These are phyloP conservation scores for Oscheius sp. DNA, from an alignment of 2,888 invertebrate genomes.

Conservation along the genomic window DNA sequence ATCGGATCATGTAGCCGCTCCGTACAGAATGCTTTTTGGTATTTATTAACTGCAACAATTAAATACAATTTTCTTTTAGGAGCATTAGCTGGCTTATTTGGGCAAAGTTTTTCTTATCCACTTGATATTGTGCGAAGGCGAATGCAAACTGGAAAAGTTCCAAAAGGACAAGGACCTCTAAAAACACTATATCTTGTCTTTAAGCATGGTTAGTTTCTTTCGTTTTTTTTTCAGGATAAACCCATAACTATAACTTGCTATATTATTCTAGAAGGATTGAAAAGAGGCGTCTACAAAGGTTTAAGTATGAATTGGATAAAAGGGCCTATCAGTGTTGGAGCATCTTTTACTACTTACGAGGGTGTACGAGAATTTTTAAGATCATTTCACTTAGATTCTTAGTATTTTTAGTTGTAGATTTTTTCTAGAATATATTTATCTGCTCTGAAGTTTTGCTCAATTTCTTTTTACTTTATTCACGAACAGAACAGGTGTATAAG, in stretches of 20 bases:
- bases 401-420: not conserved
- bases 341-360: constrained; percentile 95
- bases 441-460: not conserved
- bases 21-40: constrained; percentile 29
- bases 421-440: not conserved
- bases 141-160: constrained; percentile 69
- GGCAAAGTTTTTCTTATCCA: constrained; percentile 95
- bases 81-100: constrained; percentile 83
- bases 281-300: constrained; percentile 92
- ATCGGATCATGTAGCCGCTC: constrained; percentile 31
- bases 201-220: constrained; percentile 43
- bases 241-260: not conserved
- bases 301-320: constrained; percentile 98
- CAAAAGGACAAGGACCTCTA: constrained; percentile 79
- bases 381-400: constrained; percentile 8
- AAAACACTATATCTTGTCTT: constrained; percentile 39
- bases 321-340: constrained; percentile 80
- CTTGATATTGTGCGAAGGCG: constrained; percentile 85
- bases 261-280: constrained; percentile 79
- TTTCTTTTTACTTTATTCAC: not conserved
- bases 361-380: constrained; percentile 33
- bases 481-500: not conserved
- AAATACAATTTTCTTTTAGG: constrained; percentile 32
- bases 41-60: not conserved
- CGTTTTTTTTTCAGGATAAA: constrained; percentile 71